Base-by-base conservation (phyloP, 2,113 vertebrate genomes). In the Penelope pileata region DNA sequence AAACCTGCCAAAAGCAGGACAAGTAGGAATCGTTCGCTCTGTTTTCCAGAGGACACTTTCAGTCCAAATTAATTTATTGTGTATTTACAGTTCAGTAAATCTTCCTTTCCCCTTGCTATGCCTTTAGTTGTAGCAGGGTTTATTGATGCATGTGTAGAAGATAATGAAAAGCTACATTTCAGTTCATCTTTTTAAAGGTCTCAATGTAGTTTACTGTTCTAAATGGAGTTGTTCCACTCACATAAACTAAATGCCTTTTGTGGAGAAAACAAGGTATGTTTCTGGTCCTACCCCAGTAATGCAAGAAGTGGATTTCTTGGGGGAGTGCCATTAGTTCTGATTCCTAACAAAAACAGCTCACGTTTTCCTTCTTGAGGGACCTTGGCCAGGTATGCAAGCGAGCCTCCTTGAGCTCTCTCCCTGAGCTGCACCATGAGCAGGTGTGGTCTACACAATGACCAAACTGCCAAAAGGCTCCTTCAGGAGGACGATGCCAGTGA, bases 121-220 rank as follows among this genome's bases (percentile, higher is more conserved):
- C 84, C 74, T 91, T 67, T 42, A 91, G 17, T 87, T 86, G 67
- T 58, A 91, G 66, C 17, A 51, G 40, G 53, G 32, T 72, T 96
- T 94, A 92, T 83, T 78, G 83, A 91, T 85, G 81, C 69, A 51
- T 75, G 30, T 83, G 51, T 40, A 93, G 70, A 68, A 86, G 47
- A 60, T 90, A 74, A 94, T 91, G 85, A 79, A 81, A 94, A 87
- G 53, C 91, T 66, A 34, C 30, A 60, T 96, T 96, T 91, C 64
- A 83, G 67, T 53, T 89, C 63, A 85, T 93, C 91, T 83, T 84
- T 63, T 84, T 63, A 77, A 96, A 40, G 76, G 22, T 23, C 56
- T 77, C n/a, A 21, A 7, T 29, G 10, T 72, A 79, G 40, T 91
- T 85, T 5, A 2, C 86, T 68, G 3, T 91, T 53, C 81, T 69